Evolutionary conservation across 2,113 vertebrate genomes (phyloP).

Genomic region (Chaetodon auriga): DNA sequence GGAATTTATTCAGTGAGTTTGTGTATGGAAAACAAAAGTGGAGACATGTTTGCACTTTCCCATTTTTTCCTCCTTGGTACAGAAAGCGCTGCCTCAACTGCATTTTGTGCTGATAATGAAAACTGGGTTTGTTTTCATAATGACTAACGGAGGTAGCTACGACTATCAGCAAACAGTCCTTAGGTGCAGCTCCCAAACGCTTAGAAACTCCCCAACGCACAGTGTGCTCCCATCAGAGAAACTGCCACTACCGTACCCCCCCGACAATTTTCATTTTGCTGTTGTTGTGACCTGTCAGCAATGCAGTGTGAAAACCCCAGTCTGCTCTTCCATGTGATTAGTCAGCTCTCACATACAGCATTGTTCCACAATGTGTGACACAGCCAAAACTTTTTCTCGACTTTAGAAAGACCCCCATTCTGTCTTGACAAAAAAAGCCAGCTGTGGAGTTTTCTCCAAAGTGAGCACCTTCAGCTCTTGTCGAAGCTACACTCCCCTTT

Average conservation of each 20-base stretch:
- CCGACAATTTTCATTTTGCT: constrained; percentile 31
- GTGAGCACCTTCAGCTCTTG: not conserved
- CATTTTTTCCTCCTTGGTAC: not conserved
- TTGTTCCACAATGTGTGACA: not conserved
- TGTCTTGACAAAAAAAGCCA: not conserved
- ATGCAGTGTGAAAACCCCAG: not conserved
- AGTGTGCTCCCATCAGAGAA: constrained; percentile 15
- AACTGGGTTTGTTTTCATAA: constrained; percentile 50
- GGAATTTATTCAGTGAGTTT: constrained; percentile 12
- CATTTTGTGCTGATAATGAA: constrained; percentile 68
- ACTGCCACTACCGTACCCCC: not conserved
- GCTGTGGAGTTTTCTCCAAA: not conserved
- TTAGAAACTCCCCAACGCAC: not conserved
- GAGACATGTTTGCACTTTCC: constrained; percentile 29
- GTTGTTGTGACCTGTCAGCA: constrained; percentile 39
- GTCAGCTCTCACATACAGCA: constrained; percentile 31
- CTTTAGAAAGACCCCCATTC: constrained; percentile 14
- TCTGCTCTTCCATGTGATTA: constrained; percentile 37
- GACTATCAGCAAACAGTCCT: constrained; percentile 43
- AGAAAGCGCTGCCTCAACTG: constrained; percentile 52
- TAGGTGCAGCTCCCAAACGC: constrained; percentile 25
- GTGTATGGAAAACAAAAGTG: constrained; percentile 40
- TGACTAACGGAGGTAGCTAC: constrained; percentile 35
- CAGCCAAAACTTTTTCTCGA: not conserved
- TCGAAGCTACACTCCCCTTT: not conserved